phyloP scores from a whole-genome alignment of 1,140 invertebrate species.

The Drosophila miranda region DNA sequence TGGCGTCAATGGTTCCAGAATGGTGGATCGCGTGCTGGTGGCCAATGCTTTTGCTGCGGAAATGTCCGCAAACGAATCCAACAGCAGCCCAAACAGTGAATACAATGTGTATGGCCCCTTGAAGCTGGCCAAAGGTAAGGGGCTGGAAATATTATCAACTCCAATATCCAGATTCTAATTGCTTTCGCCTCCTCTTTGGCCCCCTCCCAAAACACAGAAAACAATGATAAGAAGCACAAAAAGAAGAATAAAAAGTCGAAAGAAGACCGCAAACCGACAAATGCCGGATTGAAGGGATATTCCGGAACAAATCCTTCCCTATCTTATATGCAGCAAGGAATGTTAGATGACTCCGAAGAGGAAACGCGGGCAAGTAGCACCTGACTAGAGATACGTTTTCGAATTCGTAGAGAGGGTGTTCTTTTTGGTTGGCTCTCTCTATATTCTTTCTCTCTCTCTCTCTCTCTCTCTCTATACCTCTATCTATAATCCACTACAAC shows the following conservation, averaged over 20 bases:
- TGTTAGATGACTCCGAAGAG: constrained; percentile 35
- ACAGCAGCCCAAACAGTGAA: no score
- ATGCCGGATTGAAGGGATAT: constrained; percentile 41
- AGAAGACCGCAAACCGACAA: constrained; percentile 14
- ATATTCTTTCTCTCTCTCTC: constrained; percentile 17
- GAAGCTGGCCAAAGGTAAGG: background rate
- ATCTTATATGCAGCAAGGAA: constrained; percentile 1
- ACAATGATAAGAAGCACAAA: constrained; percentile 7
- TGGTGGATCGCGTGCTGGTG: constrained; percentile 25
- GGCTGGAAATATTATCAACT: constrained; percentile 12
- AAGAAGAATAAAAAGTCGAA: constrained; percentile 25
- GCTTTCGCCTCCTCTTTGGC: background rate
- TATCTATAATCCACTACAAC: constrained; percentile 11
- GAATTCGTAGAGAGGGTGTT: background rate
- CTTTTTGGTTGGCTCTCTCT: constrained; percentile 11
- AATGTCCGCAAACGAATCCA: background rate
- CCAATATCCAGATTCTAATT: background rate
- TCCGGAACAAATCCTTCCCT: constrained; percentile 39
- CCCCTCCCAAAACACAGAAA: background rate
- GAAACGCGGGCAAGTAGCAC: constrained; percentile 46
- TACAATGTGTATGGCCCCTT: no score
- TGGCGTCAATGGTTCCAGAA: background rate
- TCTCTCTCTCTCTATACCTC: background rate
- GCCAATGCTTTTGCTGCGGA: constrained; percentile 17
- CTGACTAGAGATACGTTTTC: no score